These are phyloP conservation scores for Drosophila robusta DNA, from an alignment of 2,888 invertebrate genomes.

Conservation along the genomic window DNA sequence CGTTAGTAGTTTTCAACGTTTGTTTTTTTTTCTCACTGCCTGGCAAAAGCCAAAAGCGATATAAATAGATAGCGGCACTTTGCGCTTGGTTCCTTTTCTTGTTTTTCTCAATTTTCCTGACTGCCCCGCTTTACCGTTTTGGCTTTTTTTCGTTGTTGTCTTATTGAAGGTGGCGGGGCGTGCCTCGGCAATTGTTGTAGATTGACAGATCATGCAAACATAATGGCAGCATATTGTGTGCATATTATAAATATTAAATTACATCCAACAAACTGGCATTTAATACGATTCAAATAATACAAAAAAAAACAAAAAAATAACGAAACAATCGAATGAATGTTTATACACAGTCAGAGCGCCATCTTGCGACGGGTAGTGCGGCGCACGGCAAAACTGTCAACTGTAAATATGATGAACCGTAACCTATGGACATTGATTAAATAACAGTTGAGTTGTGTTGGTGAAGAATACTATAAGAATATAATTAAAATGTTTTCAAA, in stretches of 20 bases:
- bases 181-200: conserved; percentile 63
- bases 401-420: conserved; percentile 20
- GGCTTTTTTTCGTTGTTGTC: not conserved
- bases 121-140: conserved; percentile 24
- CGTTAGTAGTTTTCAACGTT: conserved; percentile 77
- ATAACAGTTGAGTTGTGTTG: conserved; percentile 3
- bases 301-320: not conserved
- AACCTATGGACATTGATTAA: conserved; percentile 26
- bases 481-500: not conserved
- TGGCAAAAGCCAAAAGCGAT: conserved; percentile 77
- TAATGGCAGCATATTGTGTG: conserved; percentile 76
- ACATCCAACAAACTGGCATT: conserved; percentile 67
- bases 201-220: conserved; percentile 79
- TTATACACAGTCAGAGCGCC: conserved; percentile 9
- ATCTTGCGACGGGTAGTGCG: conserved; percentile 15
- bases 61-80: conserved; percentile 79
- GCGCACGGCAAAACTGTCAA: conserved; percentile 28
- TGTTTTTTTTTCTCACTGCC: conserved; percentile 44
- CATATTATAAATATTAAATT: conserved; percentile 79
- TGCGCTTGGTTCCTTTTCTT: conserved; percentile 51
- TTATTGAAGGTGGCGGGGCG: conserved; percentile 11
- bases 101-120: conserved; percentile 1
- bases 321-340: conserved; percentile 1
- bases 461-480: not conserved
- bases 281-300: conserved; percentile 22